Evolutionary conservation across 2,797 vertebrate genomes (phyloP).

Genomic region (Etheostoma perlongum): DNA sequence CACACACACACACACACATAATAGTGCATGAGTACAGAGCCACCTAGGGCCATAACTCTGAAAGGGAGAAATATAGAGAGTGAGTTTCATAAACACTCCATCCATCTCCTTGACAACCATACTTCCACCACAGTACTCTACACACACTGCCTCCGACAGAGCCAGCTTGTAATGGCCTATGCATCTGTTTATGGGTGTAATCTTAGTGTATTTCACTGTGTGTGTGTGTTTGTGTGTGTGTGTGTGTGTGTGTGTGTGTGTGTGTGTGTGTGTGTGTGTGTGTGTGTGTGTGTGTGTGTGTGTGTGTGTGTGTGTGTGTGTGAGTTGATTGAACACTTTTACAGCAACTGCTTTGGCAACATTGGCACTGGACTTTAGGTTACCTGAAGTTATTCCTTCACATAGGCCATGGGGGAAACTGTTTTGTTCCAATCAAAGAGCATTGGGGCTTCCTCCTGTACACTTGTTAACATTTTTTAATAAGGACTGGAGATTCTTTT

Average conservation of each 20-base stretch:
- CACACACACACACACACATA: conserved; percentile 37
- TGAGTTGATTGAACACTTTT: conserved; percentile 16
- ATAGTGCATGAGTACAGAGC: conserved; percentile 36
- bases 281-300: conserved; percentile 10
- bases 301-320: conserved; percentile 12
- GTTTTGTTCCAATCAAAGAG: conserved; percentile 8
- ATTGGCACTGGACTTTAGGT: not conserved
- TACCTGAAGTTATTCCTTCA: conserved; percentile 29
- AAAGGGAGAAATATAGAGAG: conserved; percentile 44
- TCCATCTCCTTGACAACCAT: conserved; percentile 74
- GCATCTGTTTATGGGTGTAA: conserved; percentile 42
- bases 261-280: conserved; percentile 11
- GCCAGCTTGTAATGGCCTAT: conserved; percentile 31
- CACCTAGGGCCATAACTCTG: conserved; percentile 58
- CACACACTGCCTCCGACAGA: conserved; percentile 34
- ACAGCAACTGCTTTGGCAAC: conserved; percentile 23
- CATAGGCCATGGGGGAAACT: not conserved
- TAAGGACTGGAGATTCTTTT: conserved; percentile 30
- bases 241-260: conserved; percentile 13
- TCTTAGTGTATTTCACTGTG: conserved; percentile 9
- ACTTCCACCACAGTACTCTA: conserved; percentile 43
- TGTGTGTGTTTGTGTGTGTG: conserved; percentile 8
- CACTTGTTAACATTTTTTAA: conserved; percentile 49
- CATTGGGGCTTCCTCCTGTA: conserved; percentile 10
- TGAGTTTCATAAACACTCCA: conserved; percentile 71